phyloP scores from a whole-genome alignment of 2,888 invertebrate species.

The Amphimallon solstitiale region DNA sequence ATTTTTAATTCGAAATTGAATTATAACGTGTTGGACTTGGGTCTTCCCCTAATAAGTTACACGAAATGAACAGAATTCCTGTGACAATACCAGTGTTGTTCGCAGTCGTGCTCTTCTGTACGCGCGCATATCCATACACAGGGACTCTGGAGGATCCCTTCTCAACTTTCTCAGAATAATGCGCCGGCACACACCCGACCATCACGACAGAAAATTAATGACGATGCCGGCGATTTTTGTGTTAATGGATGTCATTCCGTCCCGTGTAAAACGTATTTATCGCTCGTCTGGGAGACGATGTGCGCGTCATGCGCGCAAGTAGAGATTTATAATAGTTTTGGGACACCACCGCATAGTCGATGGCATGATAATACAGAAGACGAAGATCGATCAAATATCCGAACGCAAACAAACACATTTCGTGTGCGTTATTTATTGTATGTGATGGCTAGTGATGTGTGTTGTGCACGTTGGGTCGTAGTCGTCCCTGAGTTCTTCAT shows the following conservation, averaged over 20 bases:
- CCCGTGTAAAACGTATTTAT: conserved; percentile 31
- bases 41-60: not conserved
- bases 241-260: conserved; percentile 43
- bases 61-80: conserved; percentile 12
- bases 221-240: conserved; percentile 43
- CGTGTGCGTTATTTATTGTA: conserved; percentile 8
- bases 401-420: conserved; percentile 18
- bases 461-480: not conserved
- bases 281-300: conserved; percentile 20
- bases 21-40: not conserved
- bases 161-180: not conserved
- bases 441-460: not conserved
- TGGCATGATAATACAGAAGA: conserved; percentile 16
- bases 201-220: conserved; percentile 42
- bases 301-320: conserved; percentile 25
- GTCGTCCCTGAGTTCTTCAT: conserved; percentile 4
- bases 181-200: conserved; percentile 20
- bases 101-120: not conserved
- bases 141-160: not conserved
- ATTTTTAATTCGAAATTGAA: no score
- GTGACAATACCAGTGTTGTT: conserved; percentile 1
- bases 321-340: conserved; percentile 32
- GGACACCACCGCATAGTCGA: conserved; percentile 15
- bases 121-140: not conserved
- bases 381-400: conserved; percentile 32